phyloP scores from a whole-genome alignment of 2,113 vertebrate species.

The Crotalus tigris region DNA sequence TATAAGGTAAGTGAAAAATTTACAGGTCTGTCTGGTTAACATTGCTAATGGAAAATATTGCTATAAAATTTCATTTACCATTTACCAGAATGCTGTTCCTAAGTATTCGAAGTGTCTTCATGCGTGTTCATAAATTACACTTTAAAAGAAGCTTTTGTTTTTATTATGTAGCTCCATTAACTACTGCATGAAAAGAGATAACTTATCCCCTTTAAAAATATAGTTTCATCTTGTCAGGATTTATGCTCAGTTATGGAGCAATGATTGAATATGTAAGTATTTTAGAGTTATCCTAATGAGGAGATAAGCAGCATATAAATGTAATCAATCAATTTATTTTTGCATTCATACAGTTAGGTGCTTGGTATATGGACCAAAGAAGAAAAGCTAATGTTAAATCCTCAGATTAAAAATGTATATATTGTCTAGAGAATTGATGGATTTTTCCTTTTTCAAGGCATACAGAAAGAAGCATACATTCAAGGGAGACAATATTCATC shows the following conservation, averaged over 20 bases:
- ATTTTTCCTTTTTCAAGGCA: neutral
- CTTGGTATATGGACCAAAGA: neutral
- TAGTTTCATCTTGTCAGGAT: neutral
- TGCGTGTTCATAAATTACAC: slow-evolving; percentile 1
- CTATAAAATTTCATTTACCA: slow-evolving; percentile 39
- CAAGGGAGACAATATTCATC: neutral
- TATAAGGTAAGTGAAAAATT: slow-evolving; percentile 24
- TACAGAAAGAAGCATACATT: neutral
- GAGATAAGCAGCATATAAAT: neutral
- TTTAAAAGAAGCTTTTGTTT: neutral
- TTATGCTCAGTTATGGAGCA: neutral
- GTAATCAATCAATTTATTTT: neutral
- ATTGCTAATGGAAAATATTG: slow-evolving; percentile 9
- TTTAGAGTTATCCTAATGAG: neutral
- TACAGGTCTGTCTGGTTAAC: slow-evolving; percentile 31
- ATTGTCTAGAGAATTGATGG: neutral
- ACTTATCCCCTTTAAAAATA: neutral
- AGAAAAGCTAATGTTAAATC: neutral
- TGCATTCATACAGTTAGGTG: neutral
- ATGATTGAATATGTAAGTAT: rapidly evolving
- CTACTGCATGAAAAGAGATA: neutral
- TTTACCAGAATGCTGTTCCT: slow-evolving; percentile 28
- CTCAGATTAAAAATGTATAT: neutral
- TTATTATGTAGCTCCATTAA: slow-evolving; percentile 24
- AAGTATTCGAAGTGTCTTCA: slow-evolving; percentile 20